These are phyloP conservation scores for Homarus americanus DNA, from an alignment of 1,140 invertebrate genomes.

Conservation along the genomic window DNA sequence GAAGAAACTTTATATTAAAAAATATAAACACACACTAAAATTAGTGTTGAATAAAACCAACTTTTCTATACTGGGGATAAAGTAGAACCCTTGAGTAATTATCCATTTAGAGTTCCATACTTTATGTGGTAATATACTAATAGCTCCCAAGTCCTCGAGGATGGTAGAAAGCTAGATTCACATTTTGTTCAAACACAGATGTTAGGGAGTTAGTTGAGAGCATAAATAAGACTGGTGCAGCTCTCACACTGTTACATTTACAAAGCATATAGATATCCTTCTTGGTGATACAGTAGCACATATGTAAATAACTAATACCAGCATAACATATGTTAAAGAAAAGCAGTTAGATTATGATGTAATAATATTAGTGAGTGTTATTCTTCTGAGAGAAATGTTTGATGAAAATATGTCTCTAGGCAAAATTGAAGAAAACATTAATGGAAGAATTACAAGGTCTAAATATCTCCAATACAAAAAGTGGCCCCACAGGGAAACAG, in stretches of 20 bases:
- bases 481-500: neutral
- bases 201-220: neutral
- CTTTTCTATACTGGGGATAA: neutral
- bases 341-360: neutral
- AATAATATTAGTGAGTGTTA: neutral
- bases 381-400: neutral
- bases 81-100: neutral
- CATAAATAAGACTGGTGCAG: no score
- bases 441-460: slow-evolving; percentile 5
- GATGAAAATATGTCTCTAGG: neutral
- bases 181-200: neutral
- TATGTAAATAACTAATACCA: no score
- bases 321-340: neutral
- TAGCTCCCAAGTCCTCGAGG: neutral
- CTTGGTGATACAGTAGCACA: no score
- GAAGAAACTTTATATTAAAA: neutral
- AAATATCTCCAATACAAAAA: neutral
- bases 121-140: neutral
- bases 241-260: no score
- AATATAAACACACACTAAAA: neutral
- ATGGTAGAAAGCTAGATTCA: neutral
- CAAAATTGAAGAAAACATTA: neutral
- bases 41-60: neutral
- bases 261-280: no score
- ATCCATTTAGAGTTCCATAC: neutral